Evolutionary conservation across 2,113 vertebrate genomes (phyloP).

Genomic region (Chaenocephalus aceratus): DNA sequence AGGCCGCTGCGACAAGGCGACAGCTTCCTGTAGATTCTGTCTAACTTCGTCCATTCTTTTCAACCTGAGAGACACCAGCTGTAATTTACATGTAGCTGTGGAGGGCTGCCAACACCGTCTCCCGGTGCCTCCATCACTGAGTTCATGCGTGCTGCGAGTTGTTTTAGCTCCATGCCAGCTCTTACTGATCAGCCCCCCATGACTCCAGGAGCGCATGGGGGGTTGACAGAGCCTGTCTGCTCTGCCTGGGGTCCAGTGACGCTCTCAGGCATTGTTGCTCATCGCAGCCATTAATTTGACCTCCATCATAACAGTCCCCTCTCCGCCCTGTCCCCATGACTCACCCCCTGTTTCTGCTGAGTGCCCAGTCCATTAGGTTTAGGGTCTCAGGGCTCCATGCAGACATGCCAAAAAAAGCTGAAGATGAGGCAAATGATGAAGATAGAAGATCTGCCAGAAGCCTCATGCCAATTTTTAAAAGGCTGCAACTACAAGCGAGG

Average conservation of each 20-base stretch:
- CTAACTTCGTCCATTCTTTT: not conserved
- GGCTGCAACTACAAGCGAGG: constrained; percentile 6
- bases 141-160: not conserved
- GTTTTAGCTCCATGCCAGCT: constrained; percentile 17
- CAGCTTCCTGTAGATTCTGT: constrained; percentile 27
- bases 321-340: not conserved
- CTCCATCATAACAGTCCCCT: constrained; percentile 15
- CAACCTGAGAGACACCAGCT: constrained; percentile 23
- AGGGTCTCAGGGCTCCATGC: not conserved
- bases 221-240: not conserved
- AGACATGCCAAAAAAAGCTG: constrained; percentile 19
- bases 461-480: constrained; percentile 14
- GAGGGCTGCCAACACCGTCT: constrained; percentile 36
- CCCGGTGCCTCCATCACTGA: constrained; percentile 48
- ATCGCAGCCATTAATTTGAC: not conserved
- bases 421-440: constrained; percentile 39
- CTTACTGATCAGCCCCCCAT: constrained; percentile 27
- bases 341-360: constrained; percentile 1
- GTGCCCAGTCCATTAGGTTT: not conserved
- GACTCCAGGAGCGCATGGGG: not conserved
- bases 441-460: constrained; percentile 3
- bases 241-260: not conserved
- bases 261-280: constrained; percentile 1
- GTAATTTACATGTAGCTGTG: constrained; percentile 48
- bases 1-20: constrained; percentile 1